Conservation (phyloP, 1,140 invertebrate genomes). For the Cecropterus lyciades region DNA sequence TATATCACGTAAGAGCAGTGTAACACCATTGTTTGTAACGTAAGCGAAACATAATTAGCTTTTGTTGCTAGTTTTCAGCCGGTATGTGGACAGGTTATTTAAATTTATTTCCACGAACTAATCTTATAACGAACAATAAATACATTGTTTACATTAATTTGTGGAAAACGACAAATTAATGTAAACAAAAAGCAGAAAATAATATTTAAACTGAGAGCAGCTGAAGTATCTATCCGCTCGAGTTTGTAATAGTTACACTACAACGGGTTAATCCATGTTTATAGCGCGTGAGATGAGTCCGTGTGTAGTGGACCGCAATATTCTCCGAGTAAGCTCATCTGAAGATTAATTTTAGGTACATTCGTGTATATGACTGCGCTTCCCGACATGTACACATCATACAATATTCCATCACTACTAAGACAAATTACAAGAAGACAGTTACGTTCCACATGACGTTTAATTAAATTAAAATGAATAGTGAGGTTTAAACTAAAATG, state of each 20-base stretch:
- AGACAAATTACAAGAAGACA: no score
- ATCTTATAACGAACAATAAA: background rate
- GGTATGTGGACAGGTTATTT: constrained; percentile 1
- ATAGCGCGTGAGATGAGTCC: constrained; percentile 61
- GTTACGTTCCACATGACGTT: no score
- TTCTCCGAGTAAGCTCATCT: constrained; percentile 54
- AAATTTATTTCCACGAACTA: constrained; percentile 6
- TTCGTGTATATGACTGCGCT: constrained; percentile 3
- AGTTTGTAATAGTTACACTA: constrained; percentile 15
- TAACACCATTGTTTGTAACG: constrained; percentile 65
- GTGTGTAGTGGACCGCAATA: constrained; percentile 60
- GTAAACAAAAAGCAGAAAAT: no score
- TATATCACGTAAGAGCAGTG: constrained; percentile 64
- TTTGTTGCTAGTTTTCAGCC: constrained; percentile 52
- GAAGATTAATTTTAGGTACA: constrained; percentile 43
- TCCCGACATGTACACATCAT: no score
- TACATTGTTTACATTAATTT: background rate
- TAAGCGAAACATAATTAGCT: constrained; percentile 64
- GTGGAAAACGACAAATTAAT: background rate
- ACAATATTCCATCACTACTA: no score
- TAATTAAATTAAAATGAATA: no score
- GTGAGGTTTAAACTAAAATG: no score
- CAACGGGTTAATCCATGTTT: constrained; percentile 46
- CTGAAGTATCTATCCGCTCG: background rate
- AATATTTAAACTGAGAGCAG: no score